These are phyloP conservation scores for Apis dorsata DNA, from an alignment of 1,140 invertebrate species.

Conservation along the genomic window DNA sequence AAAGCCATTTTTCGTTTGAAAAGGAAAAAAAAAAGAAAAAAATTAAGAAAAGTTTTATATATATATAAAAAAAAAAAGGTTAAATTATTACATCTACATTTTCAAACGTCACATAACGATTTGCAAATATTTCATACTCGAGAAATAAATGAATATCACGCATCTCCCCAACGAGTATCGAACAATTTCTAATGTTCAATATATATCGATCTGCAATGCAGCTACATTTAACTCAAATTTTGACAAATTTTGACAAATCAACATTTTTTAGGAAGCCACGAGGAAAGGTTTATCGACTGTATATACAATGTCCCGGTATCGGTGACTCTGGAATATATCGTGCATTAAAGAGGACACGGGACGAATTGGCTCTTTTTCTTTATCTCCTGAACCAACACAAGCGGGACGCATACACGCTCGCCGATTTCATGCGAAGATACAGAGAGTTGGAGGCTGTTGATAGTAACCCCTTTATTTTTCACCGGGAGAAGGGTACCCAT, in stretches of 20 bases:
- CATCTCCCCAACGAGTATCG: neutral
- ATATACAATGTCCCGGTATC: neutral
- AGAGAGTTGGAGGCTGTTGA: neutral
- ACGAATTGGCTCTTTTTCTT: neutral
- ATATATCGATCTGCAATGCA: neutral
- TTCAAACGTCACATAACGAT: neutral
- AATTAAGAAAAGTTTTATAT: too few relatives aligned
- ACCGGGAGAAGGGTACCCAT: neutral
- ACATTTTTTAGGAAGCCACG: neutral
- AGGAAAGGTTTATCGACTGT: neutral
- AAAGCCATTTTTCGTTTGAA: neutral
- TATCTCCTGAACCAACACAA: neutral
- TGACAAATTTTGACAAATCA: neutral
- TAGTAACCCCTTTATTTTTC: neutral
- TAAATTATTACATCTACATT: neutral
- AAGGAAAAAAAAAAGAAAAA: too few relatives aligned
- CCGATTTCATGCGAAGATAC: neutral
- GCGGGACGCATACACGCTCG: neutral
- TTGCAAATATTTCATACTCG: conserved; percentile 9
- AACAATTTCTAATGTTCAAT: neutral
- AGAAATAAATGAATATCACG: neutral
- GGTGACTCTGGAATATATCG: neutral
- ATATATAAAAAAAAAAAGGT: neutral
- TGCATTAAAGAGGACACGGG: neutral
- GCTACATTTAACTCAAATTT: neutral